Conservation (phyloP, 2,797 vertebrate species). For the Onychomys arenicola region DNA sequence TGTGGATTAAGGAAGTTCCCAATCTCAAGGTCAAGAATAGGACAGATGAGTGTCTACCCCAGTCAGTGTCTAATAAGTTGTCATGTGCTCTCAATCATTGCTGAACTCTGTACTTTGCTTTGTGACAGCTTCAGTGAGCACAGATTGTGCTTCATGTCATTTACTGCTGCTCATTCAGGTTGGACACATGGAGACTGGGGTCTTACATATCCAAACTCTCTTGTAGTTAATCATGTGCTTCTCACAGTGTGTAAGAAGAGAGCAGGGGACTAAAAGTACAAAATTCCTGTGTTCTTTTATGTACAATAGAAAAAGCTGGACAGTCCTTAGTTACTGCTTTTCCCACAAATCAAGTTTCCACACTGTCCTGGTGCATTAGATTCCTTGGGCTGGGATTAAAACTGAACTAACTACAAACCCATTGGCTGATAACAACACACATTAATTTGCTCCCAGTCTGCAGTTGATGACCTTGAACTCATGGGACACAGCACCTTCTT, state of each 20-base stretch:
- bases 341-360: background rate
- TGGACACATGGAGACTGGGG: background rate
- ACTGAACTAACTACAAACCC: background rate
- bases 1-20: background rate
- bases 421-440: background rate
- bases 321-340: no score
- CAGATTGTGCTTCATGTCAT: background rate
- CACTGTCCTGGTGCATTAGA: background rate
- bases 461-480: background rate
- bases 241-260: no score
- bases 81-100: background rate
- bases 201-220: no score
- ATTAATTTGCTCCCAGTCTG: background rate
- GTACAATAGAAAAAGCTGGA: background rate
- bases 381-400: background rate
- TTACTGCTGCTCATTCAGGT: background rate
- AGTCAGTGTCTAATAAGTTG: background rate
- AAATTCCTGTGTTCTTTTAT: no score
- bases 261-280: no score
- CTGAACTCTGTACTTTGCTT: background rate
- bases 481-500: background rate
- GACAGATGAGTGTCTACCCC: background rate
- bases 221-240: no score
- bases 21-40: background rate
- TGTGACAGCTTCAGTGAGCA: background rate